Percentiles rank a stretch among this genome's conserved stretches.
Conservation (phyloP, 2,888 invertebrate genomes). For the Perizoma affinitatum region DNA sequence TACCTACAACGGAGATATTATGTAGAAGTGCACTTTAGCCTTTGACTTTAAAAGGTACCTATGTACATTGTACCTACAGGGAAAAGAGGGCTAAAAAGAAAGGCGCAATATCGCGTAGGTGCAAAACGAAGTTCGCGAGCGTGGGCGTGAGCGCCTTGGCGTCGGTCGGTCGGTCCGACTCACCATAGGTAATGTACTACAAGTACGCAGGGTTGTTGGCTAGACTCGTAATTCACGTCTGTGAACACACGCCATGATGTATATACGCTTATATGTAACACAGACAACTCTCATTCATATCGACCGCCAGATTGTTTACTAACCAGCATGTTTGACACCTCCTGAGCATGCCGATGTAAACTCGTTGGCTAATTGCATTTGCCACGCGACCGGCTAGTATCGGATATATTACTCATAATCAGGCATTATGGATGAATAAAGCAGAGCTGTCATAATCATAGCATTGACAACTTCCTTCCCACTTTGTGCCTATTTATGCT, state of each 20-base stretch:
- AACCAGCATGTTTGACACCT: slow-evolving; percentile 23
- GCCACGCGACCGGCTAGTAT: background rate
- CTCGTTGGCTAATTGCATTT: slow-evolving; percentile 19
- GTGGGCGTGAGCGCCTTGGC: slow-evolving; percentile 43
- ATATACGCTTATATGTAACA: slow-evolving; percentile 25
- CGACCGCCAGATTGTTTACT: slow-evolving; percentile 35
- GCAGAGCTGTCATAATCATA: slow-evolving; percentile 6
- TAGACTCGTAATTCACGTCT: slow-evolving; percentile 42
- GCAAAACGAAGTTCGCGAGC: slow-evolving; percentile 37
- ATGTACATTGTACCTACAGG: slow-evolving; percentile 19
- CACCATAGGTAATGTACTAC: slow-evolving; percentile 19
- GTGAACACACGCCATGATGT: slow-evolving; percentile 39
- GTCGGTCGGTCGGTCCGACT: slow-evolving; percentile 24
- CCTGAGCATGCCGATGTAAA: slow-evolving; percentile 11
- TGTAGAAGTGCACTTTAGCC: slow-evolving; percentile 20
- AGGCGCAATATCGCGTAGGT: slow-evolving; percentile 44
- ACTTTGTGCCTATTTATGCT: slow-evolving; percentile 4
- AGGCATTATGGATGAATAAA: slow-evolving; percentile 8
- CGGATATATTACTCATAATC: slow-evolving; percentile 3
- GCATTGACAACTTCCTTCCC: slow-evolving; percentile 22
- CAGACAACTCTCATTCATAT: slow-evolving; percentile 40
- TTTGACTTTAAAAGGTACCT: slow-evolving; percentile 25
- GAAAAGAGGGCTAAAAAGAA: slow-evolving; percentile 43
- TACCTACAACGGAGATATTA: slow-evolving; percentile 21
- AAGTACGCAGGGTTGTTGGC: slow-evolving; percentile 24